A percentile compares a stretch with the other conserved stretches of the same genome.
phyloP scores from a whole-genome alignment of 2,888 invertebrate genomes.

The Drosophila melanosoma region DNA sequence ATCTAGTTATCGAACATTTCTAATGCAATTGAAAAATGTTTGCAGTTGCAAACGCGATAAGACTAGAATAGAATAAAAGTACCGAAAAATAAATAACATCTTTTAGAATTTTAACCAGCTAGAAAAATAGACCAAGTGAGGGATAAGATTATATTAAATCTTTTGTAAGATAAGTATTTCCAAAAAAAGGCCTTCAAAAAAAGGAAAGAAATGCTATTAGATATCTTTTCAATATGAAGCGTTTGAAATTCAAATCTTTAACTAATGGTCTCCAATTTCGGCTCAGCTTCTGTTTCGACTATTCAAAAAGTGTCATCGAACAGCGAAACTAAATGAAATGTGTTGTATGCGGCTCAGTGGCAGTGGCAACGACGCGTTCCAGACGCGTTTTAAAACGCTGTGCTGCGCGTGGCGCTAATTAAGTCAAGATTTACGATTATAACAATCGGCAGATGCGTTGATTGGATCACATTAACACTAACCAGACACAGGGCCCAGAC shows the following conservation, averaged over 20 bases:
- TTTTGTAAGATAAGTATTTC: too few species aligned
- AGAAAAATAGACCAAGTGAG: background rate
- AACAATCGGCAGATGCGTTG: conserved; percentile 36
- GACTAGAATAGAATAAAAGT: background rate
- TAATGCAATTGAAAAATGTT: conserved; percentile 62
- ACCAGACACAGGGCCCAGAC: conserved; percentile 10
- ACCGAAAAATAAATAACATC: too few species aligned
- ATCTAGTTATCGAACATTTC: conserved; percentile 48
- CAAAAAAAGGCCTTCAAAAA: background rate
- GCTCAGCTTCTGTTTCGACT: background rate
- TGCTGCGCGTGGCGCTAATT: conserved; percentile 75
- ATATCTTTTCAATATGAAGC: background rate
- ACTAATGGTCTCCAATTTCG: conserved; percentile 11
- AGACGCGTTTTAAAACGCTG: conserved; percentile 60
- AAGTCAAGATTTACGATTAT: conserved; percentile 71
- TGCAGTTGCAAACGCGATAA: conserved; percentile 44
- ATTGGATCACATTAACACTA: conserved; percentile 62
- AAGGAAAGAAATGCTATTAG: background rate
- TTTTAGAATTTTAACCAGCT: background rate
- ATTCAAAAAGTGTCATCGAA: conserved; percentile 17
- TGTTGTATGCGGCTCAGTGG: conserved; percentile 56
- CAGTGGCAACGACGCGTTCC: conserved; percentile 63
- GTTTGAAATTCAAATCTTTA: background rate
- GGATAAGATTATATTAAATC: background rate
- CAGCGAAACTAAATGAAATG: conserved; percentile 39